These are phyloP conservation scores for Balaeniceps rex DNA, from an alignment of 2,113 vertebrate species.

Conservation along the genomic window DNA sequence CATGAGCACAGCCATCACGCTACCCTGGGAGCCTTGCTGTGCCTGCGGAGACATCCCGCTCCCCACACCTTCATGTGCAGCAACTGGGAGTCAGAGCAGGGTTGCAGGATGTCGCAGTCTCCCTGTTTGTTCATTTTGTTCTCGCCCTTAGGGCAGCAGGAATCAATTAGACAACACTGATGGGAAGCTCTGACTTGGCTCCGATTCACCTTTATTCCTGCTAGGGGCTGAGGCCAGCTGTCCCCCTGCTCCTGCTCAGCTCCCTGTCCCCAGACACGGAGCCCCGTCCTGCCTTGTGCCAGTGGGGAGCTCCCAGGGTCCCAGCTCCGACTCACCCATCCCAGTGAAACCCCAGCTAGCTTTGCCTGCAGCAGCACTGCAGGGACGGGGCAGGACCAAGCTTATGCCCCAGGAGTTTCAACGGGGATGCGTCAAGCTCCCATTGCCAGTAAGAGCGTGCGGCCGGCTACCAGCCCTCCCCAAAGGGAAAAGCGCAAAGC, in stretches of 20 bases:
- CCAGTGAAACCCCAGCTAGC: too few relatives aligned
- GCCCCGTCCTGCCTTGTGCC: rapidly evolving
- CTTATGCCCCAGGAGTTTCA: too few relatives aligned
- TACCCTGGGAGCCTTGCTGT: not conserved
- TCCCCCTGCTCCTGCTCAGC: rapidly evolving
- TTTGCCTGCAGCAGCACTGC: not conserved
- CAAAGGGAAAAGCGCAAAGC: too few relatives aligned
- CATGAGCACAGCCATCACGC: rapidly evolving
- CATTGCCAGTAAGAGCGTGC: rapidly evolving
- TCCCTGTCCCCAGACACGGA: rapidly evolving
- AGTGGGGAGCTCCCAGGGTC: not conserved
- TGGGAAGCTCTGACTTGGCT: too few relatives aligned
- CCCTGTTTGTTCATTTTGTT: rapidly evolving
- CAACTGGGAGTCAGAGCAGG: rapidly evolving
- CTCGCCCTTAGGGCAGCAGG: not conserved
- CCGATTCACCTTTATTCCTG: not conserved
- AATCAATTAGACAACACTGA: not conserved
- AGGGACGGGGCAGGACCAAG: not conserved
- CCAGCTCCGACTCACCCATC: rapidly evolving
- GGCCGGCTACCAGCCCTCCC: not conserved
- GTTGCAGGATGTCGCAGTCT: rapidly evolving
- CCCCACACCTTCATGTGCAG: rapidly evolving
- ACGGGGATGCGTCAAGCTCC: too few relatives aligned
- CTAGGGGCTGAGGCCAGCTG: not conserved
- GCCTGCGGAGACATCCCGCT: rapidly evolving